Evolutionary conservation across 2,113 vertebrate species (phyloP).

Genomic region (Centropus bengalensis): DNA sequence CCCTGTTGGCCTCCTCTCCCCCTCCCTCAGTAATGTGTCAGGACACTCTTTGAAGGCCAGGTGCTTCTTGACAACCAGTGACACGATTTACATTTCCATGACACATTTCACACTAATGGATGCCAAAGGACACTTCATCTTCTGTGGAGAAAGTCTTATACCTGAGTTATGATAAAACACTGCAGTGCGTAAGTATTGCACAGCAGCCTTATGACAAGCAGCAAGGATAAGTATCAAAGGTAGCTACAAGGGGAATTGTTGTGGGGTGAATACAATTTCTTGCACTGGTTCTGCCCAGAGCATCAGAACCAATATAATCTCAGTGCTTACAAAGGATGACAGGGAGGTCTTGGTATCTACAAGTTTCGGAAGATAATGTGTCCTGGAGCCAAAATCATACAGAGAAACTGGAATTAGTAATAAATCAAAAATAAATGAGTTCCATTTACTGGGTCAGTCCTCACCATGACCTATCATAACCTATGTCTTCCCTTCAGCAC

Average conservation of each 20-base stretch:
- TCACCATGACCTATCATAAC: background rate
- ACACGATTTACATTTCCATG: constrained; percentile 16
- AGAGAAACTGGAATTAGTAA: background rate
- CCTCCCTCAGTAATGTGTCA: background rate
- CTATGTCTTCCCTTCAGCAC: background rate
- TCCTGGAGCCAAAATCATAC: background rate
- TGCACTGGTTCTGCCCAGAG: background rate
- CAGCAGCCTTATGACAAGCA: background rate
- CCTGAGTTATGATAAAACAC: background rate
- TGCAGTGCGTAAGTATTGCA: background rate
- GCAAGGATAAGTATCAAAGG: background rate
- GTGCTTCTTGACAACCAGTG: background rate
- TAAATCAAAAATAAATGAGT: constrained; percentile 30
- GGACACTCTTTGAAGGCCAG: background rate
- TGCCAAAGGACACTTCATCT: constrained; percentile 12
- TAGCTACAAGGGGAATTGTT: background rate
- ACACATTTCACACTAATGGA: constrained; percentile 9
- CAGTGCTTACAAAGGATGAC: background rate
- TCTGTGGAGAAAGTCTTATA: background rate
- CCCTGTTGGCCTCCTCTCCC: background rate
- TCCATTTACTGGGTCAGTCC: background rate
- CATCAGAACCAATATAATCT: background rate
- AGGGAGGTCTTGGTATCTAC: background rate
- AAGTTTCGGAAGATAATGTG: background rate
- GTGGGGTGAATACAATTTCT: background rate